Conservation (phyloP, 2,113 vertebrate genomes). For the Rallus limicola region DNA sequence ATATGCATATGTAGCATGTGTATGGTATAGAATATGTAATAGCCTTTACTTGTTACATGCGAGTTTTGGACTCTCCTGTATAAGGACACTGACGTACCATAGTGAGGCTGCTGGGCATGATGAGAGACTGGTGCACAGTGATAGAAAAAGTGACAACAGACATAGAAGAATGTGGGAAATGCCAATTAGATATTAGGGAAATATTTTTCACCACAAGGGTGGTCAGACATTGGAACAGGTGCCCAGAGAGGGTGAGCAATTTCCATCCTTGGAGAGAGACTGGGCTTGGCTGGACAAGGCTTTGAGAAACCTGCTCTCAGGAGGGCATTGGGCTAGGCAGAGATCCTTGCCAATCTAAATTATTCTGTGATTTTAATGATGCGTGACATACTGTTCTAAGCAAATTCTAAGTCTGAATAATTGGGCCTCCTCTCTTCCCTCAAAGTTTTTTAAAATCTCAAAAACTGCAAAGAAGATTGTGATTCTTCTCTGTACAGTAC, state of each 20-base stretch:
- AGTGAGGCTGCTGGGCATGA: not conserved
- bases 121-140: not conserved
- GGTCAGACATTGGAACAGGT: not conserved
- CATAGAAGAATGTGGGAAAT: not conserved
- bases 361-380: not conserved
- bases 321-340: not conserved
- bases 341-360: not conserved
- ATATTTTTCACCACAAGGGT: accelerated
- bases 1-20: not conserved
- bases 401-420: not conserved
- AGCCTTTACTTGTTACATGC: not conserved
- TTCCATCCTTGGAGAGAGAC: not conserved
- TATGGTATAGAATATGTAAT: not conserved
- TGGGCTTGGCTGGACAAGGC: not conserved
- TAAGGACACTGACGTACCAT: not conserved
- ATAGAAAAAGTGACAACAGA: not conserved
- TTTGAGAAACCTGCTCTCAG: not conserved
- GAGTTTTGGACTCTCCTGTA: not conserved
- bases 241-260: not conserved
- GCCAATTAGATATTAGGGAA: not conserved
- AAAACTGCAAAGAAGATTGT: not conserved
- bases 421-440: not conserved
- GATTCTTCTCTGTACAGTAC: not conserved
- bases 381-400: not conserved
- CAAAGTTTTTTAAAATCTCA: not conserved